phyloP scores from a whole-genome alignment of 2,797 vertebrate genomes.

The Nannoperca australis region DNA sequence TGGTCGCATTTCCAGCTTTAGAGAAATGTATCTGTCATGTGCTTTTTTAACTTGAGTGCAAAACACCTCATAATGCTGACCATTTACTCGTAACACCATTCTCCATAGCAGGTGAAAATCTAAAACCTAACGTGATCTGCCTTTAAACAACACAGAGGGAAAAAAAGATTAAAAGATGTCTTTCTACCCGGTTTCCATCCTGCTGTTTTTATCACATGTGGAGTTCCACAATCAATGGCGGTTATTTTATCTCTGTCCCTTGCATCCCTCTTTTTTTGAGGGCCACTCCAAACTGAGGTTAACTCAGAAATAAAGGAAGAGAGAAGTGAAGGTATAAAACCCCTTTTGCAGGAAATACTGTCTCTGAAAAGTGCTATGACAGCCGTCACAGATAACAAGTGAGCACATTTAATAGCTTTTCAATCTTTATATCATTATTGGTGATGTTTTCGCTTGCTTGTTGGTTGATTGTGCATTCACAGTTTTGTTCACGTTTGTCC shows the following conservation, averaged over 20 bases:
- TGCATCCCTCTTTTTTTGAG: not conserved
- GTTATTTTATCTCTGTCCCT: slow-evolving; percentile 10
- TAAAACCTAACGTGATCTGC: not conserved
- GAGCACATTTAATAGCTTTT: slow-evolving; percentile 28
- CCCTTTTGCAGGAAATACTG: not conserved
- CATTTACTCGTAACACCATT: not conserved
- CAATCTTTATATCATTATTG: slow-evolving; percentile 1
- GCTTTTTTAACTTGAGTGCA: not conserved
- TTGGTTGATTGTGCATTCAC: slow-evolving; percentile 25
- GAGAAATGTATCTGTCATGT: not conserved
- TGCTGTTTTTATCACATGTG: not conserved
- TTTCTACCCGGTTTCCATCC: not conserved
- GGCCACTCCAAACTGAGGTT: not conserved
- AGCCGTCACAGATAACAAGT: slow-evolving; percentile 29
- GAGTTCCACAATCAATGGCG: not conserved
- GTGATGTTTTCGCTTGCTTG: slow-evolving; percentile 10
- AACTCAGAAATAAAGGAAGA: not conserved
- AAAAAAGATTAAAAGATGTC: not conserved
- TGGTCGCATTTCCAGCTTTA: not conserved
- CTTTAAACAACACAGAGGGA: not conserved
- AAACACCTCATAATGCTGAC: not conserved
- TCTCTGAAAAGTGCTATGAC: slow-evolving; percentile 18
- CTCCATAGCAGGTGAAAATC: not conserved
- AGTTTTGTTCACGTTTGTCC: slow-evolving; percentile 8
- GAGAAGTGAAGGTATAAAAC: not conserved